Conservation (phyloP, 2,113 vertebrate species). For the Trichechus manatus region DNA sequence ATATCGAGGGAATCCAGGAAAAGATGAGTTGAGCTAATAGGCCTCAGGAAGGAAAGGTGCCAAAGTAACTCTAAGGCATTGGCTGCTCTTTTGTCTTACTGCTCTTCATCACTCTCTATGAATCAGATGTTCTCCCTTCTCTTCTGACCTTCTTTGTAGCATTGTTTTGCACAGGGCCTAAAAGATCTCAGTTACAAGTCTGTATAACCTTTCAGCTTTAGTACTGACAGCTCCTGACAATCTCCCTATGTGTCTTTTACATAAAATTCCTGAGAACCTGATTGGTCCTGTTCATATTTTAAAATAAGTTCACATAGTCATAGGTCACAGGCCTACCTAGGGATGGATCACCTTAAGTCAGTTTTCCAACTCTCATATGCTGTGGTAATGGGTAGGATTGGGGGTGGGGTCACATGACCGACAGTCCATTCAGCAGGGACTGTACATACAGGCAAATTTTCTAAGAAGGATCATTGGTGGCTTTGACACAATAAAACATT, state of each 20-base stretch:
- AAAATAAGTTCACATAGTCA: neutral
- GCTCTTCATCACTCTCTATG: neutral
- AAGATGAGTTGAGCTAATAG: neutral
- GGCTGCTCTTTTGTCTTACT: neutral
- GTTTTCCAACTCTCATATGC: neutral
- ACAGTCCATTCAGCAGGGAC: neutral
- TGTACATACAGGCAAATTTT: neutral
- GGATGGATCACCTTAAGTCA: neutral
- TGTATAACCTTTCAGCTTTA: neutral
- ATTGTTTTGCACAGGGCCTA: neutral
- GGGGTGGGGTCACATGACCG: neutral
- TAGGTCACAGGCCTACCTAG: neutral
- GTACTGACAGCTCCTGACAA: neutral
- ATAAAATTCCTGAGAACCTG: conserved; percentile 17
- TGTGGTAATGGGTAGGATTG: neutral
- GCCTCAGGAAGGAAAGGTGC: neutral
- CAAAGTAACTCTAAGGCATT: neutral
- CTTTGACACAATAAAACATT: neutral
- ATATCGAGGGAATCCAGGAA: neutral
- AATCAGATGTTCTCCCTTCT: neutral
- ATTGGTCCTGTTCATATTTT: neutral
- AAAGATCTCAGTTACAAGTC: conserved; percentile 46
- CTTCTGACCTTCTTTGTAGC: neutral
- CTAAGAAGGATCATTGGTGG: neutral
- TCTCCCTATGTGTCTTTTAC: conserved; percentile 17